Evolutionary conservation across 2,113 vertebrate species (phyloP).

Genomic region (Rhinogobius similis): DNA sequence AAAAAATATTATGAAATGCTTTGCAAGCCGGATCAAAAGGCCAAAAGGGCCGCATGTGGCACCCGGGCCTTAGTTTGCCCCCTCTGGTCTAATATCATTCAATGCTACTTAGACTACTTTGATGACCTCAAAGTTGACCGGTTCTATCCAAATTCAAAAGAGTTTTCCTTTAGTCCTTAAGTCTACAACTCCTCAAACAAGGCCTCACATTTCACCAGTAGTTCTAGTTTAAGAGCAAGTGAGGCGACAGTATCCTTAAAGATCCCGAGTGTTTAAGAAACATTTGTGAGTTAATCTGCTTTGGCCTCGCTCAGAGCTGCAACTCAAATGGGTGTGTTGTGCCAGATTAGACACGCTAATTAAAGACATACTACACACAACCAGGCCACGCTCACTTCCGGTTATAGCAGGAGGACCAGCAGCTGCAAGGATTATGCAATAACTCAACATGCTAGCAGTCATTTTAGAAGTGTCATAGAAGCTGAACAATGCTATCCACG

Average conservation of each 20-base stretch:
- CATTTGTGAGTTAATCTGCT: conserved; percentile 40
- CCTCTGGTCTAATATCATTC: neutral
- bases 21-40: too few relatives aligned
- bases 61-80: too few relatives aligned
- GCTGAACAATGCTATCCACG: too few relatives aligned
- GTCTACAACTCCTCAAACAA: neutral
- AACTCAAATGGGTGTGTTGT: conserved; percentile 11
- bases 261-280: conserved; percentile 34
- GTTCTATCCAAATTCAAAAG: neutral
- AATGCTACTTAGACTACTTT: neutral
- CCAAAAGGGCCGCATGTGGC: too few relatives aligned
- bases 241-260: conserved; percentile 20
- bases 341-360: conserved; percentile 54
- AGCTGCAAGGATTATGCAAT: too few relatives aligned
- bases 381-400: conserved; percentile 2
- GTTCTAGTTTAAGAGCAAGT: conserved; percentile 42
- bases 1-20: too few relatives aligned
- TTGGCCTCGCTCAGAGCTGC: conserved; percentile 17
- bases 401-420: too few relatives aligned
- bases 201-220: neutral
- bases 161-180: neutral
- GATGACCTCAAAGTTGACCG: neutral
- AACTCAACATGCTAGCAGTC: neutral
- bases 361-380: conserved; percentile 20
- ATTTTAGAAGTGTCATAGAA: neutral